Percentiles rank a stretch among this genome's conserved stretches.
phyloP scores from a whole-genome alignment of 2,888 invertebrate genomes.

The Volucella bombylans region DNA sequence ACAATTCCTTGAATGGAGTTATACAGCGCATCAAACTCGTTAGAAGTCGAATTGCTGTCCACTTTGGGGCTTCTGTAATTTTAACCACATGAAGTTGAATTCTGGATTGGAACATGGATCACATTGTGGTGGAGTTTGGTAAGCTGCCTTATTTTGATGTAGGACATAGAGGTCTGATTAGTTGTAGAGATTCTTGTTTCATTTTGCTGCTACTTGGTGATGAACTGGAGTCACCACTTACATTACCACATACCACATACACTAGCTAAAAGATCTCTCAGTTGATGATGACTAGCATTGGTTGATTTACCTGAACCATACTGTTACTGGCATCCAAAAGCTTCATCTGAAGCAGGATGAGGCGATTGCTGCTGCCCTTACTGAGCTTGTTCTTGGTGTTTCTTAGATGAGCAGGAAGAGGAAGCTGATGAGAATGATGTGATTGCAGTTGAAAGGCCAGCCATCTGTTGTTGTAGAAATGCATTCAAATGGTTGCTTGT shows the following conservation, averaged over 20 bases:
- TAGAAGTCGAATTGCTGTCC: too few relatives aligned
- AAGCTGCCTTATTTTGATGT: slow-evolving; percentile 80
- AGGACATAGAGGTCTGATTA: slow-evolving; percentile 80
- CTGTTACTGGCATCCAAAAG: slow-evolving; percentile 80
- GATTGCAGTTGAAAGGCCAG: slow-evolving; percentile 78
- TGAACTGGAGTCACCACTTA: slow-evolving; percentile 49
- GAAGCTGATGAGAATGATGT: slow-evolving; percentile 73
- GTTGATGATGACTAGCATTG: slow-evolving; percentile 78
- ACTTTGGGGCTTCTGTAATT: too few relatives aligned
- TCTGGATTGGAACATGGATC: too few relatives aligned
- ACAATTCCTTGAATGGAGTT: too few relatives aligned
- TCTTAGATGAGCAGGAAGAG: slow-evolving; percentile 60
- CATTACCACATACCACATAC: too few relatives aligned
- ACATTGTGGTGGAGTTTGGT: too few relatives aligned
- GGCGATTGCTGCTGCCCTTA: slow-evolving; percentile 77
- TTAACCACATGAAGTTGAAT: too few relatives aligned
- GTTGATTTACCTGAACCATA: slow-evolving; percentile 77
- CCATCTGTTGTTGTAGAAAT: slow-evolving; percentile 81
- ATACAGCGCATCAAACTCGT: too few relatives aligned
- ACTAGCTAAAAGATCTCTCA: too few relatives aligned
- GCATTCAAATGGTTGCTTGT: slow-evolving; percentile 80
- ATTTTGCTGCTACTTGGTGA: slow-evolving; percentile 61
- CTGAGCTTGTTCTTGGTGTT: slow-evolving; percentile 75
- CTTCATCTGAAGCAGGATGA: slow-evolving; percentile 80
- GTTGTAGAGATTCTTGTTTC: slow-evolving; percentile 73